Percentiles rank a stretch among this genome's conserved stretches.
Evolutionary conservation across 2,888 invertebrate genomes (phyloP).

Genomic region (Trissoscelio sp.): DNA sequence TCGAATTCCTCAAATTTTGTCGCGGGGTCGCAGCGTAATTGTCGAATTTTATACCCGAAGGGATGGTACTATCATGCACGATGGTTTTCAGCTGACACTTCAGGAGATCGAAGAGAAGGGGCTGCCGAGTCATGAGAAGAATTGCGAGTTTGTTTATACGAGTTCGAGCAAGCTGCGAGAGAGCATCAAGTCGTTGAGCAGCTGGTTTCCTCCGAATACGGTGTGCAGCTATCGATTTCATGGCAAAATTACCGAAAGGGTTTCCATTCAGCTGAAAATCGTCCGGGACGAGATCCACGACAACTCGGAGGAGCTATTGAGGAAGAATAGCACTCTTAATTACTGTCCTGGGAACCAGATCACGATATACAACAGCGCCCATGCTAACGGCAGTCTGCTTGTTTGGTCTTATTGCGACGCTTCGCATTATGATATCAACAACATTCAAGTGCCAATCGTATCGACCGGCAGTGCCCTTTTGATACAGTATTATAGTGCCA

Average conservation of each 20-base stretch:
- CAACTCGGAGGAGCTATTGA: slow-evolving; percentile 57
- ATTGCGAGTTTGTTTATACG: slow-evolving; percentile 75
- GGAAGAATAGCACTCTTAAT: slow-evolving; percentile 71
- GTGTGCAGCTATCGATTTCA: slow-evolving; percentile 76
- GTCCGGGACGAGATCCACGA: slow-evolving; percentile 69
- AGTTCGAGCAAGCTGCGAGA: slow-evolving; percentile 74
- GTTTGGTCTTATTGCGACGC: slow-evolving; percentile 79
- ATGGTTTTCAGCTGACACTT: slow-evolving; percentile 77
- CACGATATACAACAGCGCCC: slow-evolving; percentile 76
- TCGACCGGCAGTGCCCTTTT: slow-evolving; percentile 76
- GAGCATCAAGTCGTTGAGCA: slow-evolving; percentile 74
- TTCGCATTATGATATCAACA: slow-evolving; percentile 78
- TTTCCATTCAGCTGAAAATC: slow-evolving; percentile 76
- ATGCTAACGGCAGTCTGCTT: slow-evolving; percentile 74
- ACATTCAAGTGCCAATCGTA: slow-evolving; percentile 77
- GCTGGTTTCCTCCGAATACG: slow-evolving; percentile 78
- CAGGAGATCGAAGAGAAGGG: slow-evolving; percentile 72
- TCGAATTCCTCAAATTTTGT: slow-evolving; percentile 76
- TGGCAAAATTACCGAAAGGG: slow-evolving; percentile 73
- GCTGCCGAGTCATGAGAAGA: slow-evolving; percentile 60
- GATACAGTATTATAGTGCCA: slow-evolving; percentile 78
- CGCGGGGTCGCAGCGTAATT: slow-evolving; percentile 76
- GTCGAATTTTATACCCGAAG: slow-evolving; percentile 76
- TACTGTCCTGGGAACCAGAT: slow-evolving; percentile 78
- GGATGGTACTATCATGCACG: slow-evolving; percentile 79